A percentile compares a stretch with the other conserved stretches of the same genome.
These are phyloP conservation scores for Platorchestia sp. DNA, from an alignment of 1,140 invertebrate genomes.

Conservation along the genomic window DNA sequence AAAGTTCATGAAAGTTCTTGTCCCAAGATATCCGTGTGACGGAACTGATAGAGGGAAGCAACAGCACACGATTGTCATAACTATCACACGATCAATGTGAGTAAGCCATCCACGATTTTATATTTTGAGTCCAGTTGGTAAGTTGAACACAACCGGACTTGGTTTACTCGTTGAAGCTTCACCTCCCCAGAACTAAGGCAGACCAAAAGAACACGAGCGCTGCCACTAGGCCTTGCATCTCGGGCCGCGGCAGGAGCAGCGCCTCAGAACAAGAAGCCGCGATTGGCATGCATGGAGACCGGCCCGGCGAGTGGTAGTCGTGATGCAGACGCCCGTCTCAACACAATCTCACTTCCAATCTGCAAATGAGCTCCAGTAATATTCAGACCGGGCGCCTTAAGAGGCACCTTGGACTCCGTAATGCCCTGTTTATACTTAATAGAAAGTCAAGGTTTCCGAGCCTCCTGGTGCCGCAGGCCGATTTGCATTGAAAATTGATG, in stretches of 20 bases:
- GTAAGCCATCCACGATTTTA: no score
- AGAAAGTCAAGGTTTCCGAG: conserved; percentile 36
- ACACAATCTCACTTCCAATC: conserved; percentile 33
- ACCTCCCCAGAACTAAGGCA: no score
- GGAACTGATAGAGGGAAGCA: background rate
- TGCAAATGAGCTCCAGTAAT: conserved; percentile 21
- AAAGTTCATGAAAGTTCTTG: background rate
- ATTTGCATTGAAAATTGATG: conserved; percentile 50
- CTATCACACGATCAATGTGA: no score
- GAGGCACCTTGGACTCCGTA: conserved; percentile 54
- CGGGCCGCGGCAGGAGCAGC: no score
- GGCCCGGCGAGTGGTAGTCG: background rate
- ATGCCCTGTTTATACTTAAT: conserved; percentile 54
- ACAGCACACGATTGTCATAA: no score
- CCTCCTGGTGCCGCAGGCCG: background rate
- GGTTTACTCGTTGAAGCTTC: no score
- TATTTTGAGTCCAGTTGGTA: no score
- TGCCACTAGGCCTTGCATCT: no score
- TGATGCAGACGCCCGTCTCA: background rate
- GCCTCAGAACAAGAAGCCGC: no score
- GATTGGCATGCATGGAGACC: background rate
- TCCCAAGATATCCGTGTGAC: background rate
- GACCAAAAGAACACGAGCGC: no score
- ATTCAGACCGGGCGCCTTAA: conserved; percentile 1
- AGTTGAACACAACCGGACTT: no score